Evolutionary conservation across 1,140 invertebrate species (phyloP), one percentile per base, ranked within the genome.

Genomic region (Zaprionus vittiger): DNA sequence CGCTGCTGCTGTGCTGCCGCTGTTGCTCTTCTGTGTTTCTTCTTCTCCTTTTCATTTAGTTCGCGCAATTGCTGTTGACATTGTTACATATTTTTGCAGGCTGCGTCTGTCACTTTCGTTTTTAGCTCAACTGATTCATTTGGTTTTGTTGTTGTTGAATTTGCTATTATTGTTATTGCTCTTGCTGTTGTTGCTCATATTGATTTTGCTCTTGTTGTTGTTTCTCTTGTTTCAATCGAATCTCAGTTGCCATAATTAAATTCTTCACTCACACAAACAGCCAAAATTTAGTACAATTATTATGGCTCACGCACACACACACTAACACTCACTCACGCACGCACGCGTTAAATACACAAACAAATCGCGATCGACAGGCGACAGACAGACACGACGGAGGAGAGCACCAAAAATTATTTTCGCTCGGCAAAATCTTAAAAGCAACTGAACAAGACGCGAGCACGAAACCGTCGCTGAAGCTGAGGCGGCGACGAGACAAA

Each of bases 401-500:
- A 44, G 59, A 71, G 60, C 76, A 79, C 78, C 81, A 59, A 83
- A 65, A 78, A 73, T 63, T 76, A 80, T 82, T 90, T 90, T 83
- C 82, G 84, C 85, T 91, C 83, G 85, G 90, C 90, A 91, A 91
- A 91, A 91, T 91, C 90, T 91, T 86, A 78, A 91, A 91, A 83
- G 79, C 82, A 91, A 91, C 89, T 91, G 87, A 91, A 87, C 87
- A 83, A 87, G 84, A 81, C 73, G 78, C 41, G 52, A 71, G 83
- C 81, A 70, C 63, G 77, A 80, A 82, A 82, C 77, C 62, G 70
- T 69, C 75, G 59, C 77, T 77, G 79, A 84, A 78, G 84, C 84
- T 89, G 81, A 63, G 64, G 56, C 77, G 68, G 70, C 73, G 34
- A 41, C 44, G 38, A 52, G 62, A 59, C 70, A 57, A 79, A 79